phyloP scores from a whole-genome alignment of 2,113 vertebrate genomes.

The Balaeniceps rex region DNA sequence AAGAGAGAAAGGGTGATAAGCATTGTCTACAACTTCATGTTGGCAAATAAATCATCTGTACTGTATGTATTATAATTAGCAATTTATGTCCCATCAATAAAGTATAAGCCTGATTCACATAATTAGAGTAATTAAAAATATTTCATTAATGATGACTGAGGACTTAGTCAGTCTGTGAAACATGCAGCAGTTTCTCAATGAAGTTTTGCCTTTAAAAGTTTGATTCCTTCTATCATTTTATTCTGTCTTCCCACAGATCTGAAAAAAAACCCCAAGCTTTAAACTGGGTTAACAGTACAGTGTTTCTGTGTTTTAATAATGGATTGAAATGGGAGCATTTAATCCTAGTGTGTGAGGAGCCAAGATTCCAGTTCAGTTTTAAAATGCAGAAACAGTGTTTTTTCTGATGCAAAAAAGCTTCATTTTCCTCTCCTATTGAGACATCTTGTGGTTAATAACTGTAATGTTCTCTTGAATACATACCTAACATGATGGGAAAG shows the following conservation, averaged over 20 bases:
- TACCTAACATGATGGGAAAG: background rate
- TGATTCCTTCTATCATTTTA: background rate
- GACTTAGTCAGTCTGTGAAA: background rate
- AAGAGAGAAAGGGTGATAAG: background rate
- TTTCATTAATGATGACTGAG: background rate
- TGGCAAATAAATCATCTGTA: background rate
- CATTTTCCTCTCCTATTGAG: slow-evolving; percentile 56
- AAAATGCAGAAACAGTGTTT: background rate
- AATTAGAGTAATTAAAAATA: background rate
- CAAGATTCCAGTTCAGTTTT: background rate
- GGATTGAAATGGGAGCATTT: background rate
- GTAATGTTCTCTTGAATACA: background rate
- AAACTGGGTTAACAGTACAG: background rate
- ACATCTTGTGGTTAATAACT: slow-evolving; percentile 69
- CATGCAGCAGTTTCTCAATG: background rate
- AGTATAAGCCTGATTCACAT: background rate
- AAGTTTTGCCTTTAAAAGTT: background rate
- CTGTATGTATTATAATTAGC: background rate
- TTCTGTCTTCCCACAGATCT: background rate
- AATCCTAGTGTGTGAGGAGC: background rate
- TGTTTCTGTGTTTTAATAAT: background rate
- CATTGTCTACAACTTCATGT: background rate
- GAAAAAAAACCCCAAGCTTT: background rate
- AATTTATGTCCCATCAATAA: background rate
- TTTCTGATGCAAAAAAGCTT: background rate